phyloP scores from a whole-genome alignment of 2,113 vertebrate species.

The Bothrops jararaca region DNA sequence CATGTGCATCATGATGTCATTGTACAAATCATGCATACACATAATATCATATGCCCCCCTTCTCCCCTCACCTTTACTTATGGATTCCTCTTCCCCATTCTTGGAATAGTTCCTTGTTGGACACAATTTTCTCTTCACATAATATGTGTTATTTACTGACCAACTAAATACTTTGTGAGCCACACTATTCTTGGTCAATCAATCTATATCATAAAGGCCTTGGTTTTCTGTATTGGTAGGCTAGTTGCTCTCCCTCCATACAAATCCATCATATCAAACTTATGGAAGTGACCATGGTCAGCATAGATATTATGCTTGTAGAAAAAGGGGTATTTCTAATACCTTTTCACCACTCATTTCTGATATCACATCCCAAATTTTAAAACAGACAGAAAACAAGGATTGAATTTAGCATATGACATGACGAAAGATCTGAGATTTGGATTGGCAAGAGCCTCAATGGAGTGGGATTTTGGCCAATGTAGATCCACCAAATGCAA shows the following conservation, averaged over 20 bases:
- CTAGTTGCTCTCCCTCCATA: not conserved
- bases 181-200: not conserved
- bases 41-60: too few species aligned
- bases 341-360: not conserved
- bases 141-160: not conserved
- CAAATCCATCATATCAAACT: not conserved
- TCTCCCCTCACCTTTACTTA: too few species aligned
- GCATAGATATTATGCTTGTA: not conserved
- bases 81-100: not conserved
- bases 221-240: not conserved
- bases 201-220: not conserved
- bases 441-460: not conserved
- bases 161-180: not conserved
- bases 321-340: not conserved
- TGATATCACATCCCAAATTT: not conserved
- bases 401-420: not conserved
- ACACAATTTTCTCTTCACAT: not conserved
- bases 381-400: not conserved
- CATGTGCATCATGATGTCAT: too few species aligned
- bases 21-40: too few species aligned
- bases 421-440: not conserved
- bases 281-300: not conserved
- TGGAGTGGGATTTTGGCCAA: not conserved
- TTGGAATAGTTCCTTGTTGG: not conserved
- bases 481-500: not conserved